phyloP scores from a whole-genome alignment of 1,140 invertebrate species.

The Apis mellifera region DNA sequence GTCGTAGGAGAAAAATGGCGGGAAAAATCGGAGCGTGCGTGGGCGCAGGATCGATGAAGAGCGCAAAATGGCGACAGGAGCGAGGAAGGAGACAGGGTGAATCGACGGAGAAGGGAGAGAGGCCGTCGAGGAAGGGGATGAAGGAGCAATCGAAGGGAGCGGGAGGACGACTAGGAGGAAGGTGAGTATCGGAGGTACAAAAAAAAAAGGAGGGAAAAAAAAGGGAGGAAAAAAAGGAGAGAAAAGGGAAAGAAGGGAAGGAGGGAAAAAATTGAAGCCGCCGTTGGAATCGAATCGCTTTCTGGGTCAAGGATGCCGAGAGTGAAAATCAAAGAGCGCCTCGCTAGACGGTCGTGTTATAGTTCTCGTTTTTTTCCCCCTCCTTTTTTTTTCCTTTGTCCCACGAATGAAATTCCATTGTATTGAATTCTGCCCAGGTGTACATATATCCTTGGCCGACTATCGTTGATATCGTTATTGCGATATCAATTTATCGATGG shows the following conservation, averaged over 20 bases:
- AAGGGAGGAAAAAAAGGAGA: neutral
- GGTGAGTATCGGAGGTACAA: conserved; percentile 63
- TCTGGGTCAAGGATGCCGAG: conserved; percentile 68
- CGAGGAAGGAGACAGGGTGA: conserved; percentile 46
- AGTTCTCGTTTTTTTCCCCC: conserved; percentile 48
- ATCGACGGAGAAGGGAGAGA: conserved; percentile 38
- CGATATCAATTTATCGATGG: conserved; percentile 46
- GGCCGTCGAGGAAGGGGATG: conserved; percentile 38
- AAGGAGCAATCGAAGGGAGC: conserved; percentile 44
- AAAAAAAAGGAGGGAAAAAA: conserved; percentile 41
- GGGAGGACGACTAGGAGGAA: conserved; percentile 51
- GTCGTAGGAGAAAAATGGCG: conserved; percentile 67
- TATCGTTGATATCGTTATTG: conserved; percentile 41
- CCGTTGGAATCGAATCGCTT: conserved; percentile 64
- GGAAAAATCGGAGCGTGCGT: conserved; percentile 72
- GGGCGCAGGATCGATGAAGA: conserved; percentile 75
- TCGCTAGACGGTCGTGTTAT: conserved; percentile 35
- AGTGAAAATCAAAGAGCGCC: conserved; percentile 68
- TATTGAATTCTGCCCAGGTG: conserved; percentile 38
- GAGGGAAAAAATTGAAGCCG: conserved; percentile 66
- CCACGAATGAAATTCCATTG: conserved; percentile 60
- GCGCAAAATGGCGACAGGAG: conserved; percentile 74
- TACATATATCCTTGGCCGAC: conserved; percentile 30
- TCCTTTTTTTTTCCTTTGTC: conserved; percentile 31
- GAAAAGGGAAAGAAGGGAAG: neutral